Evolutionary conservation across 2,797 vertebrate species (phyloP), one percentile per base, ranked within the genome.

Genomic region (Okamejei kenojei): DNA sequence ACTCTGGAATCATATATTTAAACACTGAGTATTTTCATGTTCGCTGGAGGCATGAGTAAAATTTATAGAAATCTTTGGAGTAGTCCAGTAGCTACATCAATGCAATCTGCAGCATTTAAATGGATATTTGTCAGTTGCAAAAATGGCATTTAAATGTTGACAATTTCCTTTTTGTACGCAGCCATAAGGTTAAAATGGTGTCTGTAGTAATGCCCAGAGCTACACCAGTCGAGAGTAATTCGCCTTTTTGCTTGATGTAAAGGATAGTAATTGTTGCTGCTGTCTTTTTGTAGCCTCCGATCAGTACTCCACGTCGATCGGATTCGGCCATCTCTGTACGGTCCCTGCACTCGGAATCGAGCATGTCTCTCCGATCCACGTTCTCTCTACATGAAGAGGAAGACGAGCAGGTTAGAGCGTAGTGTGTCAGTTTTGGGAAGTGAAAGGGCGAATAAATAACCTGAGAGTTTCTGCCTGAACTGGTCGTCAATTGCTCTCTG

Each of bases 331-430:
- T 99, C 96, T 99, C 99, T 0, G 95, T 99, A 88, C 98, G 98
- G 81, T 99, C 99, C 0, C 95, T 99, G 94, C 99, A 99, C 94
- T 99, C 99, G 0, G 99, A 99, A 96, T 99, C 99, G 96, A 99
- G 98, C 97, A 99, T 99, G 97, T 99, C 99, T 93, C 94, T 99
- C 94, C 98, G 99, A 94, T 99, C 99, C 93, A 99, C 99, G 0
- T 99, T 99, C 96, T 99, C 99, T 0, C 97, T 99, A 94, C 99
- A 99, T 0, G 99, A 99, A 95, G 99, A 99, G 95, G 99, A 99
- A 94, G 99, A 99, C 94, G 99, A 99, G 96, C 97, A 96, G 95
- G 99, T 99, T 96, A 95, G 97, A 96, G 94, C 95, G 95, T 94
- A 74, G 17, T 7, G 21, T 45, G 29, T n/a, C 17, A 13, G 35